Percentiles rank a stretch among this genome's conserved stretches.
These are phyloP conservation scores for Drosophila punjabiensis DNA, from an alignment of 1,140 invertebrate species.

Conservation along the genomic window DNA sequence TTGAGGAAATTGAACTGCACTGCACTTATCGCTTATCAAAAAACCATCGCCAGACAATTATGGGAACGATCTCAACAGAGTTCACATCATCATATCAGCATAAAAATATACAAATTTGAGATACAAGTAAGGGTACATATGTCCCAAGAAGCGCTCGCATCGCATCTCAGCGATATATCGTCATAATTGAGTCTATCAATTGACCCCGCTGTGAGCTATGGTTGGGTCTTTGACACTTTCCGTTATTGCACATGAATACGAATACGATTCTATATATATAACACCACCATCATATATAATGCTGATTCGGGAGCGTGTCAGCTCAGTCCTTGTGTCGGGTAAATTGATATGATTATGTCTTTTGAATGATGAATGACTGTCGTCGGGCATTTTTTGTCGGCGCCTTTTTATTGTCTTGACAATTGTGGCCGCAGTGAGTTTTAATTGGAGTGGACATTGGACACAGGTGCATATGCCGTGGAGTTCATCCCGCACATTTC, in stretches of 20 bases:
- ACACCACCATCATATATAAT: conserved; percentile 13
- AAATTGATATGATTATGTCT: conserved; percentile 64
- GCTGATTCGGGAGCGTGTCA: conserved; percentile 46
- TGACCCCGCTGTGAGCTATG: conserved; percentile 77
- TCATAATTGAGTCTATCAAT: conserved; percentile 83
- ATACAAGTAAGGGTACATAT: conserved; percentile 8
- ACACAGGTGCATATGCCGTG: conserved; percentile 29
- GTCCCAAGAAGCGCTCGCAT: conserved; percentile 1
- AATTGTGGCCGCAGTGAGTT: conserved; percentile 28
- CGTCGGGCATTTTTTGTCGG: conserved; percentile 45
- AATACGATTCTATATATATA: conserved; percentile 37
- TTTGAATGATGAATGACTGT: conserved; percentile 54
- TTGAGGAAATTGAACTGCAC: conserved; percentile 54
- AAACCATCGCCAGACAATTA: conserved; percentile 27
- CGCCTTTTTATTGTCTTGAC: conserved; percentile 49
- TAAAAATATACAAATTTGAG: conserved; percentile 4
- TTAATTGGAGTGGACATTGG: conserved; percentile 47
- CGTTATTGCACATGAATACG: conserved; percentile 50
- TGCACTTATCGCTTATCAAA: conserved; percentile 50
- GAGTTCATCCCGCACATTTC: conserved; percentile 30
- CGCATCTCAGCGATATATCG: conserved; percentile 63
- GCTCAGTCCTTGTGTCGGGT: conserved; percentile 33
- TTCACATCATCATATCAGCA: conserved; percentile 5
- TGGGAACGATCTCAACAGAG: conserved; percentile 15
- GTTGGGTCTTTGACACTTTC: conserved; percentile 79